Evolutionary conservation across 1,140 invertebrate genomes (phyloP), one percentile per base, ranked within the genome.

Genomic region (Ceratosolen fusciceps): DNA sequence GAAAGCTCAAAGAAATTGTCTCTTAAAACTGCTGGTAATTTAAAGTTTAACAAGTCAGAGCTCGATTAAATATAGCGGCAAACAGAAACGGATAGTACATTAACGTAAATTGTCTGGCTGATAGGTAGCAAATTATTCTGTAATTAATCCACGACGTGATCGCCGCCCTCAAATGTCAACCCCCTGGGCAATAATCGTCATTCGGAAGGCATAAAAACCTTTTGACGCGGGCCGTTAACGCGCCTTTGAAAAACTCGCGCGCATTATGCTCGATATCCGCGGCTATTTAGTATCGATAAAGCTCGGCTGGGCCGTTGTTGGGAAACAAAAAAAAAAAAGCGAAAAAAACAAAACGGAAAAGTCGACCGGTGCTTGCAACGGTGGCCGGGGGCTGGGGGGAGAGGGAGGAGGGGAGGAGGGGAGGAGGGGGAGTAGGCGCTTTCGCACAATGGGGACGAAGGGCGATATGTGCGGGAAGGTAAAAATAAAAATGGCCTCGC

Each of bases 401-500:
- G n/a, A n/a, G n/a, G n/a, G n/a, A n/a, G n/a, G n/a, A n/a, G n/a
- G n/a, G n/a, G n/a, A n/a, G n/a, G n/a, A n/a, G n/a, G n/a, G n/a
- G n/a, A n/a, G n/a, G n/a, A n/a, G n/a, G n/a, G n/a, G n/a, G n/a
- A n/a, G n/a, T 16, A 26, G 2, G 19, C 60, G 21, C 19, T 19
- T 7, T n/a, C n/a, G 29, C 31, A 76, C 74, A 76, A 76, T 76
- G 12, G 31, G 3, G 29, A 54, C 37, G 1, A 43, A 56, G n/a
- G n/a, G n/a, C n/a, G n/a, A n/a, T n/a, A n/a, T n/a, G n/a, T n/a
- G n/a, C n/a, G n/a, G n/a, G n/a, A n/a, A 58, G 67, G 26, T 43
- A 71, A 68, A 71, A 71, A 60, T 58, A 37, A 71, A 77, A 77
- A 77, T n/a, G 34, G 12, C 14, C 19, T 14, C 21, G 68, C n/a